These are phyloP conservation scores for Micrastur ruficollis DNA, from an alignment of 2,797 vertebrate species.

Conservation along the genomic window DNA sequence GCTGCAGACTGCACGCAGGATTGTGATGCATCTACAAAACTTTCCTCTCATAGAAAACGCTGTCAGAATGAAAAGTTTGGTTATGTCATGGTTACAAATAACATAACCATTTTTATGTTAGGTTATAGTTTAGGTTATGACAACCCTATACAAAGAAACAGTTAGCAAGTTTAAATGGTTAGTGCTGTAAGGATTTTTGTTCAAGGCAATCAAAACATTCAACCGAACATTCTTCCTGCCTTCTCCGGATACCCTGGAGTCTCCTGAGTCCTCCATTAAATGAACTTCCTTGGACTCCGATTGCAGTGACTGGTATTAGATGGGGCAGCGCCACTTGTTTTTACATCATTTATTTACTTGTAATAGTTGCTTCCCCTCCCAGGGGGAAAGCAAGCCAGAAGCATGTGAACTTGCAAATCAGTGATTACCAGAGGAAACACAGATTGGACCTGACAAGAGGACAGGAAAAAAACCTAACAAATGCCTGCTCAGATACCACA, in stretches of 20 bases:
- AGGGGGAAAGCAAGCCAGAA: conserved; percentile 21
- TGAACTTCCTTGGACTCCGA: neutral
- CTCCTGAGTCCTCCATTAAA: neutral
- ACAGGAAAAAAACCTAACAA: neutral
- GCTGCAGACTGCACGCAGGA: neutral
- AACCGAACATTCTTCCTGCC: neutral
- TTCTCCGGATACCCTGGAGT: neutral
- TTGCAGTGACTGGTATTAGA: conserved; percentile 1
- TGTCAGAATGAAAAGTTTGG: neutral
- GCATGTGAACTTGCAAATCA: conserved; percentile 39
- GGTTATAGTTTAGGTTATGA: too few relatives aligned
- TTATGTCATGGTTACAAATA: neutral
- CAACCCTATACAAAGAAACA: neutral
- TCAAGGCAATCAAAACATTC: neutral
- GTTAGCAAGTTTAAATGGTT: neutral
- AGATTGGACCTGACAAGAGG: conserved; percentile 23
- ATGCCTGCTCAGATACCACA: neutral
- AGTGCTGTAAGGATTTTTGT: neutral
- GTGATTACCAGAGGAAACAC: conserved; percentile 7
- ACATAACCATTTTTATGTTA: neutral
- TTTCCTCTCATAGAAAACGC: neutral
- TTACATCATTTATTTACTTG: conserved; percentile 15
- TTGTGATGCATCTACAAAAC: neutral
- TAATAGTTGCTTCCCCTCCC: neutral
- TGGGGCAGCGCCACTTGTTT: neutral